Evolutionary conservation across 2,113 vertebrate species (phyloP).

Genomic region (Pollimyrus isidori): DNA sequence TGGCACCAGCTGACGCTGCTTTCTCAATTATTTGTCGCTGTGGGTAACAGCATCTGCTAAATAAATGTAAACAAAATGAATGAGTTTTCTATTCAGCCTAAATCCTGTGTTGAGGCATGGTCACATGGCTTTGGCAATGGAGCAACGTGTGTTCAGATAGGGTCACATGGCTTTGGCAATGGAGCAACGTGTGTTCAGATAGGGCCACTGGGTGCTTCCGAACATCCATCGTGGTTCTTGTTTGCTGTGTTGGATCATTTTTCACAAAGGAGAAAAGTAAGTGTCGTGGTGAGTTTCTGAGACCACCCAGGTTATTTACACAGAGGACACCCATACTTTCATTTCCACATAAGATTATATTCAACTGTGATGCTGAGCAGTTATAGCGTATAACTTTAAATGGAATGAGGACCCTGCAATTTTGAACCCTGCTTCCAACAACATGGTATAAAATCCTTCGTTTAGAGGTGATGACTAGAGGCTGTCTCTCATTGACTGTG

Average conservation of each 20-base stretch:
- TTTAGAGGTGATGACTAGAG: not conserved
- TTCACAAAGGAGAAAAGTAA: not conserved
- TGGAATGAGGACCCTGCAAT: not conserved
- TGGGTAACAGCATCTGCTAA: not conserved
- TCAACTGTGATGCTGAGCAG: not conserved
- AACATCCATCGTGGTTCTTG: not conserved
- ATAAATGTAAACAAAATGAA: not conserved
- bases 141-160: not conserved
- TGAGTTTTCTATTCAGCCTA: not conserved
- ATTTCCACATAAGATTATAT: not conserved
- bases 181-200: not conserved
- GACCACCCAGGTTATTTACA: not conserved
- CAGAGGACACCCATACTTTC: not conserved
- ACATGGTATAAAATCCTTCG: not conserved
- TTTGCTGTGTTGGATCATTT: not conserved
- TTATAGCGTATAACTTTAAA: not conserved
- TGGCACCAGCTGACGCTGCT: not conserved
- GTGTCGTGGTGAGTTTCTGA: not conserved
- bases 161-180: not conserved
- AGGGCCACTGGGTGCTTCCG: not conserved
- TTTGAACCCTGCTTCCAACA: not conserved
- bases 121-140: not conserved
- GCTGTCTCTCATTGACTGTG: not conserved
- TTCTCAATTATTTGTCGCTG: not conserved
- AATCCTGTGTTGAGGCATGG: not conserved